Percentiles rank a stretch among this genome's conserved stretches.
Evolutionary conservation across 2,888 invertebrate species (phyloP).

Genomic region (Hyposoter didymator): DNA sequence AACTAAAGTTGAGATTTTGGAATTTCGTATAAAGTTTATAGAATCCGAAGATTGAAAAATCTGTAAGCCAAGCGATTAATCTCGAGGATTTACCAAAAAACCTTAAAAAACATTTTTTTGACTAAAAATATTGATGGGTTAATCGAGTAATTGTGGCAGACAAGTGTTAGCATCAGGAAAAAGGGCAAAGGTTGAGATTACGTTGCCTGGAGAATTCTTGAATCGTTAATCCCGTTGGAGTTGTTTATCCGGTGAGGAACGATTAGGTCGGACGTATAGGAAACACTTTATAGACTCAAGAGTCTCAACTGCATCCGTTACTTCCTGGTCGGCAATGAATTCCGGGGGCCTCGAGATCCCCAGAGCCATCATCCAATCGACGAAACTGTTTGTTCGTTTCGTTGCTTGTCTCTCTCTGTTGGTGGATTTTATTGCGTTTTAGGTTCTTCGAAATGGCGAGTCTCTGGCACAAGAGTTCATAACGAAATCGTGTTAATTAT

Average conservation of each 20-base stretch:
- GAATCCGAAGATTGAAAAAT: neutral
- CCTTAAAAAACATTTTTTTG: neutral
- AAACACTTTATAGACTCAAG: slow-evolving; percentile 28
- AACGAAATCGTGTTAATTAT: slow-evolving; percentile 46
- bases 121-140: neutral
- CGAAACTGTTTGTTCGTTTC: slow-evolving; percentile 38
- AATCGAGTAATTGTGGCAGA: neutral
- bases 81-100: neutral
- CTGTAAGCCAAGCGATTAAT: too few relatives aligned
- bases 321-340: slow-evolving; percentile 43
- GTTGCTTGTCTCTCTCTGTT: slow-evolving; percentile 22
- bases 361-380: slow-evolving; percentile 28
- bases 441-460: slow-evolving; percentile 26
- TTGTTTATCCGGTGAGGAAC: slow-evolving; percentile 17
- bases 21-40: neutral
- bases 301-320: slow-evolving; percentile 20
- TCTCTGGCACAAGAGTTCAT: neutral
- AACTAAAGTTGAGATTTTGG: too few relatives aligned
- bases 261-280: neutral
- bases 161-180: neutral
- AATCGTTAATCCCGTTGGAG: slow-evolving; percentile 19
- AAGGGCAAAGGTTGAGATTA: neutral
- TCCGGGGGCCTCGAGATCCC: neutral
- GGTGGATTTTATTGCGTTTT: neutral
- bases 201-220: neutral